phyloP scores from a whole-genome alignment of 2,113 vertebrate genomes.

The Thunnus thynnus region DNA sequence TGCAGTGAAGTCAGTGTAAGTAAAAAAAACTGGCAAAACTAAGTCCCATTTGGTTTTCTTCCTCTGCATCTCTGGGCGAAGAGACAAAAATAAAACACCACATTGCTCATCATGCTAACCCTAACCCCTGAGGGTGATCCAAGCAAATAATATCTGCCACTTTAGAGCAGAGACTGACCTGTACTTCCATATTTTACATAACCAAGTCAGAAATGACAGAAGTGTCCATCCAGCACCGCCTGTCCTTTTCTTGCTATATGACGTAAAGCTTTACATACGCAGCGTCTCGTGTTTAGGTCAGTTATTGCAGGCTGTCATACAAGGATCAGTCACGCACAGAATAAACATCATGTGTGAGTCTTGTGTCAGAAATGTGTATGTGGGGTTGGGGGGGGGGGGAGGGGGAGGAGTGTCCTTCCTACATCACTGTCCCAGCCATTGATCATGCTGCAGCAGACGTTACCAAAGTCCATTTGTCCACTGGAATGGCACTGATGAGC shows the following conservation, averaged over 20 bases:
- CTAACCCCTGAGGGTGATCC: conserved; percentile 4
- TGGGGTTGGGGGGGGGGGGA: conserved; percentile 1
- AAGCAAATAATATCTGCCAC: background rate
- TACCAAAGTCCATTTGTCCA: conserved; percentile 68
- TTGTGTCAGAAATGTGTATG: conserved; percentile 10
- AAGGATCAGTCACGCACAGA: conserved; percentile 20
- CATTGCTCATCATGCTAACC: conserved; percentile 30
- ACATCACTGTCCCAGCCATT: conserved; percentile 35
- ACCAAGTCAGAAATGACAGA: conserved; percentile 11
- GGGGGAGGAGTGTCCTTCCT: background rate
- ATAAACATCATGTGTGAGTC: conserved; percentile 16
- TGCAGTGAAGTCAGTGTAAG: background rate
- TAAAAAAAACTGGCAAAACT: background rate
- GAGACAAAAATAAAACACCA: conserved; percentile 41
- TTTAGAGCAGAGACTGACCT: conserved; percentile 1
- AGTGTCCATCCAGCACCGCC: background rate
- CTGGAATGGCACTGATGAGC: conserved; percentile 70
- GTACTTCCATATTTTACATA: conserved; percentile 28
- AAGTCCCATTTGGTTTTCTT: conserved; percentile 2
- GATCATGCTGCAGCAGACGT: conserved; percentile 55
- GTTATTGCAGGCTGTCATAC: conserved; percentile 7
- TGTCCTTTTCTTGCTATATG: background rate
- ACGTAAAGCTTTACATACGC: background rate
- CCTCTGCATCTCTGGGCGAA: background rate
- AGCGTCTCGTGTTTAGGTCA: background rate